Base-by-base conservation (phyloP, 2,888 invertebrate genomes). In the Oscheius onirici region DNA sequence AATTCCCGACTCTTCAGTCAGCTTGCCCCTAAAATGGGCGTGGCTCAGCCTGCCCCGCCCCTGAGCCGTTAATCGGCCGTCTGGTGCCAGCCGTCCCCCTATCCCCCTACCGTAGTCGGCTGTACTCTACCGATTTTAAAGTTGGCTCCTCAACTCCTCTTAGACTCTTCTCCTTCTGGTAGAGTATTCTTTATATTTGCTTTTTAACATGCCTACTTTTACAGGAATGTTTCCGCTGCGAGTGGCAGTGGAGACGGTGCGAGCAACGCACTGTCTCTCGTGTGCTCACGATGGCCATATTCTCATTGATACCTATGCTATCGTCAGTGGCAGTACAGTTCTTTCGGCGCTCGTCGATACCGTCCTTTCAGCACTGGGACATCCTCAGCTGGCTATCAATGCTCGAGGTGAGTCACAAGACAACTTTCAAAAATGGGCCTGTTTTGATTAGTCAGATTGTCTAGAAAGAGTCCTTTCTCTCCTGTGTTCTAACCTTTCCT, bases 331-430 rank as follows among this genome's bases (percentile, higher is more conserved):
- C 6, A 54, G 74, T 8, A 82, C 82, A 0, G 55, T 74, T 44
- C 73, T 86, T 94, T 95, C 88, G 63, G 78, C 86, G 54, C 77
- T 86, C 91, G 97, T 97, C 3, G 92, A 93, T 68, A 93, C 94
- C 2, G 96, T 95, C 40, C 91, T 97, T 86, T 91, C 93, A 87
- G 92, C 95, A 79, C 91, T 97, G 10, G 96, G 96, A 1, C 96
- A 88, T 92, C 94, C 17, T 55, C 88, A 71, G 72, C 87, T 73
- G 88, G 86, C 88, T 24, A 79, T 88, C 57, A 88, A 88, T 71
- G 90, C 90, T 43, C 89, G 89, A 88, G 90, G 90, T 90, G 75
- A 73, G 80, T 34, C 46, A 58, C 6, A n/a, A 17, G 13, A 13
- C 11, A 15, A n/a, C 10, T 13, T 61, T 44, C 15, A 5, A 15